Conservation (phyloP, 2,113 vertebrate genomes). For the Pao palembangensis region DNA sequence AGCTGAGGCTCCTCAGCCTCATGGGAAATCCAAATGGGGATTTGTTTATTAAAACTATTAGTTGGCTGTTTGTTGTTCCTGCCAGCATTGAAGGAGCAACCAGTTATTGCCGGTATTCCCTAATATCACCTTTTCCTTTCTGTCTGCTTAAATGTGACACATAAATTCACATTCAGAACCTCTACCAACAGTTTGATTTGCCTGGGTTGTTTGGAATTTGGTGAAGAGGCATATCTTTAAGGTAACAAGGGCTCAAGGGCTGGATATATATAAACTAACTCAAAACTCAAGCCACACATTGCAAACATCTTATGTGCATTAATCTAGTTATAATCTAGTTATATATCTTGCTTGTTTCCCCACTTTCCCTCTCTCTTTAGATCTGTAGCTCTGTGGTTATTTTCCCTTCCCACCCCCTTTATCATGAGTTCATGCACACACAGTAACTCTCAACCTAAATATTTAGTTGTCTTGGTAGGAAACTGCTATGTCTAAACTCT, state of each 20-base stretch:
- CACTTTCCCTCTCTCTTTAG: slow-evolving; percentile 53
- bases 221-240: no score
- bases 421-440: slow-evolving; percentile 79
- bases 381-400: slow-evolving; percentile 45
- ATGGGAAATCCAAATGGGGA: slow-evolving; percentile 72
- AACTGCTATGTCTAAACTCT: slow-evolving; percentile 81
- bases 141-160: not conserved
- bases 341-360: slow-evolving; percentile 8
- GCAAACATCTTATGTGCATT: no score
- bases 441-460: slow-evolving; percentile 84
- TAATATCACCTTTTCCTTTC: slow-evolving; percentile 39
- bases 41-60: slow-evolving; percentile 77
- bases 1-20: slow-evolving; percentile 71
- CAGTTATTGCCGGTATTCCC: slow-evolving; percentile 8
- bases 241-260: no score
- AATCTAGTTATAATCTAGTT: no score
- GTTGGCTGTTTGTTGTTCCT: slow-evolving; percentile 73
- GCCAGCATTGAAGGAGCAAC: slow-evolving; percentile 57
- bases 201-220: no score
- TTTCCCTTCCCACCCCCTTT: slow-evolving; percentile 54
- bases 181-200: no score
- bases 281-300: no score
- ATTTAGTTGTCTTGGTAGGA: slow-evolving; percentile 83
- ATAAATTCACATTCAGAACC: no score
- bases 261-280: no score